These are phyloP conservation scores for Martes martes DNA, from an alignment of 2,113 vertebrate genomes.

Conservation along the genomic window DNA sequence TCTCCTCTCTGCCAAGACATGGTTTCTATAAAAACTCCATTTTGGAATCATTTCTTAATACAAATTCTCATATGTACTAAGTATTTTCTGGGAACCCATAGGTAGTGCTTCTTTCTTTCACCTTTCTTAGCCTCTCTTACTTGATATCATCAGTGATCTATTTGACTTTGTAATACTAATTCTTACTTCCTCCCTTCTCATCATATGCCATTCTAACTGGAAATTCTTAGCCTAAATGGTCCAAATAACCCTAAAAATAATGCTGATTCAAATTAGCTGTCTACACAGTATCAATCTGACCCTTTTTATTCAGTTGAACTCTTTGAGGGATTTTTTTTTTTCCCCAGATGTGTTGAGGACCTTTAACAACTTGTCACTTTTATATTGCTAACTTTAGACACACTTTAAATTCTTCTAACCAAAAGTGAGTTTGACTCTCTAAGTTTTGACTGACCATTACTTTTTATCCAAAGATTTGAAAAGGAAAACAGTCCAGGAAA, in stretches of 20 bases:
- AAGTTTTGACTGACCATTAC: not conserved
- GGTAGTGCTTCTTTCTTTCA: not conserved
- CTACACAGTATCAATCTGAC: not conserved
- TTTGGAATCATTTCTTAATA: slow-evolving; percentile 8
- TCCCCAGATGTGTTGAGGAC: not conserved
- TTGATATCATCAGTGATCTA: not conserved
- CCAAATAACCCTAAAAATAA: not conserved
- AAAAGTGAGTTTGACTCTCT: not conserved
- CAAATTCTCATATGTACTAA: not conserved
- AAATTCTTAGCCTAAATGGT: not conserved
- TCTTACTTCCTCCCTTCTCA: not conserved
- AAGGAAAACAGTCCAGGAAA: not conserved
- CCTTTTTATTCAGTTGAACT: not conserved
- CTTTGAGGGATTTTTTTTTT: not conserved
- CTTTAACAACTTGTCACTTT: not conserved
- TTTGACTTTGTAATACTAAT: not conserved
- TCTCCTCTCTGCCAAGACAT: not conserved
- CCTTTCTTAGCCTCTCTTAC: not conserved
- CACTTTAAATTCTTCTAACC: not conserved
- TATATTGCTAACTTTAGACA: not conserved
- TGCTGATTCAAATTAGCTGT: not conserved
- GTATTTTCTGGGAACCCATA: not conserved
- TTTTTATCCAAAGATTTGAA: not conserved
- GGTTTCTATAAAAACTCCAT: not conserved
- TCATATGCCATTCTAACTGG: not conserved